Conservation (phyloP, 2,797 vertebrate genomes). For the Babyrousa celebensis region DNA sequence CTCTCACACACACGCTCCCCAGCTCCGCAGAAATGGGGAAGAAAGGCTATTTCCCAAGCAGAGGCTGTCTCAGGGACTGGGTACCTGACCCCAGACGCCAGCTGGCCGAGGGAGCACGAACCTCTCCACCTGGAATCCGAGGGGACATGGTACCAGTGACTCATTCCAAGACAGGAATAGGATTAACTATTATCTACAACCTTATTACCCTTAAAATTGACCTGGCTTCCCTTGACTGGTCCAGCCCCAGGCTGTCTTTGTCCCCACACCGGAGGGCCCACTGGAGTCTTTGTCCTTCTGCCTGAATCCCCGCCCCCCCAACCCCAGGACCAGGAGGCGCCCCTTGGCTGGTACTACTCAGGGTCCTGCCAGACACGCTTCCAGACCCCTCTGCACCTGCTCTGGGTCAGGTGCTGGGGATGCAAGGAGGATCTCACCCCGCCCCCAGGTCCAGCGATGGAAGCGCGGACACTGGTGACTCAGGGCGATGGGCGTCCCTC, state of each 20-base stretch:
- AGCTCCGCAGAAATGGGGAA: neutral
- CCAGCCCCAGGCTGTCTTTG: neutral
- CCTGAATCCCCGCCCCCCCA: too few species aligned
- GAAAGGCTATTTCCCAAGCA: neutral
- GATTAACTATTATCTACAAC: neutral
- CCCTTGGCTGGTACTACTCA: neutral
- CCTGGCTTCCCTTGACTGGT: neutral
- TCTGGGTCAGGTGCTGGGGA: neutral
- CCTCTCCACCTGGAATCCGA: neutral
- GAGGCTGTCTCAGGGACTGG: neutral
- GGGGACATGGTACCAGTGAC: too few species aligned
- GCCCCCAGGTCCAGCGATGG: too few species aligned
- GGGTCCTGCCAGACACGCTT: neutral
- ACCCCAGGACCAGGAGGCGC: neutral
- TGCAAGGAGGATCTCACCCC: neutral
- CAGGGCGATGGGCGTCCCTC: too few species aligned
- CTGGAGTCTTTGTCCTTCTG: neutral
- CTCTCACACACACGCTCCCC: neutral
- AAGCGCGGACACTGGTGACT: neutral
- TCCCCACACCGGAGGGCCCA: neutral
- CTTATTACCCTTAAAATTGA: neutral
- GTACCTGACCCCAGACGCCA: neutral
- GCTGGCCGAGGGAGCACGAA: neutral
- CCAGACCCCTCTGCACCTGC: too few species aligned
- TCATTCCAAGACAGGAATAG: neutral